phyloP scores from a whole-genome alignment of 1,140 invertebrate genomes.

The Pinna nobilis region DNA sequence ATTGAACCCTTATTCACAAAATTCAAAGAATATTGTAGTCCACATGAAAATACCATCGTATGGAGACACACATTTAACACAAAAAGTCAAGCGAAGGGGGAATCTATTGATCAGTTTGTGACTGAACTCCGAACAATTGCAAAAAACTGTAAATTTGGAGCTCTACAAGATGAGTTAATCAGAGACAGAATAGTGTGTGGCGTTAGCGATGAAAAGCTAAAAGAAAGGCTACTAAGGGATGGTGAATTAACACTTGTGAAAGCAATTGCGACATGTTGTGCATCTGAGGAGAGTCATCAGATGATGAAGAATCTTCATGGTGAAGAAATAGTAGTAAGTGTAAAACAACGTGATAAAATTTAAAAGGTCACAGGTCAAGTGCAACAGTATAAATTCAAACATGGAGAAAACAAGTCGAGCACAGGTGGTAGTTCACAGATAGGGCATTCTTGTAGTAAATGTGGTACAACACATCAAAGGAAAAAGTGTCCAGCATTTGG shows the following conservation, averaged over 20 bases:
- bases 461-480: neutral
- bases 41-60: slow-evolving; percentile 10
- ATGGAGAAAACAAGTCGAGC: neutral
- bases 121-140: slow-evolving; percentile 8
- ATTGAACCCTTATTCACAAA: neutral
- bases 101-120: slow-evolving; percentile 27
- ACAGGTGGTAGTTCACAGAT: neutral
- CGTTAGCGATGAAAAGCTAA: neutral
- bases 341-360: neutral
- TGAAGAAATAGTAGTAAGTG: neutral
- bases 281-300: neutral
- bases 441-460: neutral
- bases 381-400: neutral
- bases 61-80: slow-evolving; percentile 17
- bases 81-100: neutral
- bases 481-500: slow-evolving; percentile 6
- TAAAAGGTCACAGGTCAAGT: neutral
- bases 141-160: slow-evolving; percentile 15
- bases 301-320: neutral
- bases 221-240: slow-evolving; percentile 1
- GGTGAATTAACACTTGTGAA: neutral
- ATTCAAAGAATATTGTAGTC: slow-evolving; percentile 19
- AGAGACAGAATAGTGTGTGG: slow-evolving; percentile 10
- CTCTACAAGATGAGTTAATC: slow-evolving; percentile 7
- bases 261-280: neutral